Evolutionary conservation across 2,797 vertebrate genomes (phyloP), one percentile per base, ranked within the genome.

Genomic region (Corythornis leucogaster): DNA sequence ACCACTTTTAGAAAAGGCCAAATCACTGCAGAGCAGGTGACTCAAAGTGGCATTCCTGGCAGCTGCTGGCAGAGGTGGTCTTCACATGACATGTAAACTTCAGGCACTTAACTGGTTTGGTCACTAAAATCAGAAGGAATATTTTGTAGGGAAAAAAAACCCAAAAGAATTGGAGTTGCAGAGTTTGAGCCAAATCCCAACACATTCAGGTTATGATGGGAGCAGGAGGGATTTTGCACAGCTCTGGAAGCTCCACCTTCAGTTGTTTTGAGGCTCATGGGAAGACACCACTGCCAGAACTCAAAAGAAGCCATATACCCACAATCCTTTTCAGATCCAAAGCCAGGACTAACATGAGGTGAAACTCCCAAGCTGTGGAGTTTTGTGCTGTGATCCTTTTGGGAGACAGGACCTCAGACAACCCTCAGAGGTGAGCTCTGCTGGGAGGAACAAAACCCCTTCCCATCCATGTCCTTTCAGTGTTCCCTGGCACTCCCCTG

Each of bases 251-350:
- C 53, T 73, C 58, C 57, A 54, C 25, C 57, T 51, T 21, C 70
- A 24, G 10, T 3, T 53, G 25, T 50, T 78, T 33, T 16, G 31
- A 46, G 19, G 42, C 7, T 40, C 21, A 12, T 20, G 75, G 24
- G 8, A 69, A 85, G 76, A 38, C 15, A 7, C 14, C 5, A 7
- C 26, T 35, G 13, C 20, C 55, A 87, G 45, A 48, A 66, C 38
- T 51, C 50, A n/a, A 30, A 18, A 63, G 38, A 54, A 50, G 46
- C 8, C 12, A 9, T 3, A 61, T 0, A 0, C 40, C 51, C 9
- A 2, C 22, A 64, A 2, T 17, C 26, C 58, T 7, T 51, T 64
- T 64, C 53, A 69, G 87, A 68, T 54, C 62, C 62, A 85, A 63
- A 67, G 4, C 24, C 25, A n/a, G 54, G 50, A 24, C 50, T 9